Evolutionary conservation across 2,888 invertebrate species (phyloP).

Genomic region (Salpingus planirostris): DNA sequence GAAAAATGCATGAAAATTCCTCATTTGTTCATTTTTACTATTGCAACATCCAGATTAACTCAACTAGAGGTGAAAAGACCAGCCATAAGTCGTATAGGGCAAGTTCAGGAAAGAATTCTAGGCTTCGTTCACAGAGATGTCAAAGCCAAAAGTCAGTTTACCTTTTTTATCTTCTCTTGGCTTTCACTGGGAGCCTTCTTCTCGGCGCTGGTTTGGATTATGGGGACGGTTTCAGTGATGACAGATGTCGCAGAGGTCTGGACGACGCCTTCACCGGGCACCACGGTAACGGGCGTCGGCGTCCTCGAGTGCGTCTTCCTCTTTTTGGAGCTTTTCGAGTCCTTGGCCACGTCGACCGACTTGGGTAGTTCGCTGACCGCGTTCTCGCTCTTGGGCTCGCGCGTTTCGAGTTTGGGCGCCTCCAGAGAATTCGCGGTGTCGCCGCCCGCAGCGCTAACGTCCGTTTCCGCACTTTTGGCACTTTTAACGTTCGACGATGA

Average conservation of each 20-base stretch:
- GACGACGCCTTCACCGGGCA: conserved; percentile 18
- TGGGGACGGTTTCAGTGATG: conserved; percentile 9
- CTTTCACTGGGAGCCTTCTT: conserved; percentile 20
- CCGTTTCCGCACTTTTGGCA: conserved; percentile 29
- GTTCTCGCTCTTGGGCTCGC: conserved; percentile 17
- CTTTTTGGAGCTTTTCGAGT: conserved; percentile 36
- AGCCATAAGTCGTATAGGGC: too few relatives aligned
- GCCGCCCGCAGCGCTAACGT: conserved; percentile 16
- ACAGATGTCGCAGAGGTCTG: too few relatives aligned
- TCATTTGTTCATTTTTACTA: too few relatives aligned
- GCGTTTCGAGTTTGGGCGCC: conserved; percentile 18
- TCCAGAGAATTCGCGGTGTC: conserved; percentile 9
- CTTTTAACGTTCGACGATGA: conserved; percentile 23
- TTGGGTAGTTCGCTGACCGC: too few relatives aligned
- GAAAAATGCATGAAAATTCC: too few relatives aligned
- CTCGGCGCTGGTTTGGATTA: conserved; percentile 16
- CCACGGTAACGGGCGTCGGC: conserved; percentile 36
- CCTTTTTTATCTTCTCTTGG: conserved; percentile 29
- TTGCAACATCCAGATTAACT: too few relatives aligned
- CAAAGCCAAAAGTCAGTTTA: too few relatives aligned
- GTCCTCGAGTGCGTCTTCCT: conserved; percentile 39
- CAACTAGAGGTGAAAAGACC: too few relatives aligned
- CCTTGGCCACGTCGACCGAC: too few relatives aligned
- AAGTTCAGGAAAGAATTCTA: too few relatives aligned
- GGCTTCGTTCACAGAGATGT: too few relatives aligned